A percentile compares a stretch with the other conserved stretches of the same genome.
These are phyloP conservation scores for Periophthalmus modestus DNA, from an alignment of 2,113 vertebrate genomes.

Conservation along the genomic window DNA sequence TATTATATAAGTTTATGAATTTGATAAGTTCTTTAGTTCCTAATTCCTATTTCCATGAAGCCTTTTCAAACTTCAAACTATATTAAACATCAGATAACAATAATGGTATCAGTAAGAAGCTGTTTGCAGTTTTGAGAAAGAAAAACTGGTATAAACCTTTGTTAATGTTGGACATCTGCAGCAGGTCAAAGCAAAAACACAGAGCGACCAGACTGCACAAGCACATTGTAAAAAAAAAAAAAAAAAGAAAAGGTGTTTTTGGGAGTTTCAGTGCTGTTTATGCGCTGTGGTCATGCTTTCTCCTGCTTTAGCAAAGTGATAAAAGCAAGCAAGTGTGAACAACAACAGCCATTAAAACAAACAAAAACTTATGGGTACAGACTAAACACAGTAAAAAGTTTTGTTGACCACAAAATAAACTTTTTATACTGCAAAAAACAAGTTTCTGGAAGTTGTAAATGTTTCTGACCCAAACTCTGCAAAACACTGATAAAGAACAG, in stretches of 20 bases:
- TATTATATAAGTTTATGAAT: not conserved
- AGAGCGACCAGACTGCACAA: not conserved
- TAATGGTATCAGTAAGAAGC: not conserved
- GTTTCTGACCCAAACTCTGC: not conserved
- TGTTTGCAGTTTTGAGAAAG: not conserved
- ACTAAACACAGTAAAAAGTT: constrained; percentile 1
- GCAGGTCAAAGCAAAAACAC: not conserved
- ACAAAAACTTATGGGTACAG: not conserved
- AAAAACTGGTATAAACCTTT: not conserved
- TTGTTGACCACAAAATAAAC: not conserved
- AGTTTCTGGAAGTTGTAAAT: not conserved
- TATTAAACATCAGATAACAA: not conserved
- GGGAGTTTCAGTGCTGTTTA: not conserved
- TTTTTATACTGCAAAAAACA: not conserved
- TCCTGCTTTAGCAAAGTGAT: not conserved
- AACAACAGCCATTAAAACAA: constrained; percentile 6
- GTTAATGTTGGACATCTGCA: constrained; percentile 5
- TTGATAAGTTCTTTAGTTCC: too few species aligned
- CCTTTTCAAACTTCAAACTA: not conserved
- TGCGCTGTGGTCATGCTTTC: constrained; percentile 6
- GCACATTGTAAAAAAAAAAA: not conserved
- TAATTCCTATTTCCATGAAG: not conserved
- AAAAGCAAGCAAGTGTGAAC: not conserved
- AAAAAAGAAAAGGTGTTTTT: not conserved
- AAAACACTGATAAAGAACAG: not conserved